Evolutionary conservation across 2,113 vertebrate species (phyloP).

Genomic region (Stegastes partitus): DNA sequence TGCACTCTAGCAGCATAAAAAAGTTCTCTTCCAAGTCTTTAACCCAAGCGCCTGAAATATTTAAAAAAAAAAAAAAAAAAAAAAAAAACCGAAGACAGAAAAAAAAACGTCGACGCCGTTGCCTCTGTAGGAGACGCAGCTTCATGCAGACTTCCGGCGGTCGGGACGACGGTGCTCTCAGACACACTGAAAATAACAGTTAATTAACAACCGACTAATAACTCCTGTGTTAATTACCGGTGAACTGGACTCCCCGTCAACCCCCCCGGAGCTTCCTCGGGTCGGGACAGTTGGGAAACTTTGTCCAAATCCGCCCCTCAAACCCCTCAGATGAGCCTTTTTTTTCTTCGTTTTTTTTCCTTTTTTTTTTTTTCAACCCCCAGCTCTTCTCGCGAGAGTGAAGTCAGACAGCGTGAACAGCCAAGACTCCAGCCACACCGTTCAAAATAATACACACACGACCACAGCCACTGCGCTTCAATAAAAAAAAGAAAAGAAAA

Average conservation of each 20-base stretch:
- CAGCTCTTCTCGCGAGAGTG: conserved; percentile 41
- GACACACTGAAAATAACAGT: conserved; percentile 76
- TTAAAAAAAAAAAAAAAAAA: conserved; percentile 69
- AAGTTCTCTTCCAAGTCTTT: no score
- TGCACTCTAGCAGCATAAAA: no score
- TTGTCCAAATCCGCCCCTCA: conserved; percentile 84
- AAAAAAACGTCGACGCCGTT: conserved; percentile 81
- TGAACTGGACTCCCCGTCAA: conserved; percentile 76
- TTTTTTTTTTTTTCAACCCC: conserved; percentile 66
- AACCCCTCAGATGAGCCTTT: conserved; percentile 78
- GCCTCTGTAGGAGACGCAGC: conserved; percentile 82
- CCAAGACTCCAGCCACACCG: conserved; percentile 8
- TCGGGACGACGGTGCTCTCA: conserved; percentile 77
- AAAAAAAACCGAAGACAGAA: conserved; percentile 60
- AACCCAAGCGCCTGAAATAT: no score
- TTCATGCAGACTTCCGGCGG: conserved; percentile 88
- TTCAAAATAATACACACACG: conserved; percentile 55
- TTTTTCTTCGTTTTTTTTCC: conserved; percentile 80
- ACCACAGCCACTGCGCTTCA: no score
- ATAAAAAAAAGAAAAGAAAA: no score
- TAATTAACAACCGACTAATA: conserved; percentile 72
- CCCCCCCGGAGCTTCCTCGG: conserved; percentile 79
- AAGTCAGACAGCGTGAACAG: not conserved
- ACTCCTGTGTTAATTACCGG: conserved; percentile 82
- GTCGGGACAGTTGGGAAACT: conserved; percentile 85